Evolutionary conservation across 2,113 vertebrate species (phyloP).

Genomic region (Fregetta grallaria): DNA sequence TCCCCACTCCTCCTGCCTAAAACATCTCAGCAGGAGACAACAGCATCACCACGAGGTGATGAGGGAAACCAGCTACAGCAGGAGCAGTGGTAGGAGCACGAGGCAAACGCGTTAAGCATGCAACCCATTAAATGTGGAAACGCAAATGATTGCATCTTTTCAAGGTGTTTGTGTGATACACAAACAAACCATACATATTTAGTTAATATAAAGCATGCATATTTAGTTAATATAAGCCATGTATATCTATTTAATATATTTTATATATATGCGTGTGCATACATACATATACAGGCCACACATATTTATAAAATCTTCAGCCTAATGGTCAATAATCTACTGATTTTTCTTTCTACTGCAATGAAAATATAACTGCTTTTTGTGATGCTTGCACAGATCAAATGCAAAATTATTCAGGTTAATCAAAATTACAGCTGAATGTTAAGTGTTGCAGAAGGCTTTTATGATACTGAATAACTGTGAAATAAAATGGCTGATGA

Average conservation of each 20-base stretch:
- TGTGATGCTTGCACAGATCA: neutral
- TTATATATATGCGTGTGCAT: neutral
- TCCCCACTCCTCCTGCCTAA: neutral
- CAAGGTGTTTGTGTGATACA: no score
- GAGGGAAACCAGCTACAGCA: neutral
- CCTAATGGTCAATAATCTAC: neutral
- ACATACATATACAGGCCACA: neutral
- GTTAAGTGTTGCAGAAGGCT: neutral
- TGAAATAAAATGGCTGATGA: constrained; percentile 22
- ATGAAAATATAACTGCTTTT: neutral
- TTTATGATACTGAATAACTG: neutral
- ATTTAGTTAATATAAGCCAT: rapidly evolving
- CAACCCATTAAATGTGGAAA: neutral
- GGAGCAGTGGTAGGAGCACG: neutral
- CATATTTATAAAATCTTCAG: neutral
- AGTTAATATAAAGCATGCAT: neutral
- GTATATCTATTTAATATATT: neutral
- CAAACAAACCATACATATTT: neutral
- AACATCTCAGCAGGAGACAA: rapidly evolving
- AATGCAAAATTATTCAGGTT: constrained; percentile 42
- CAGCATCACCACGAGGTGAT: rapidly evolving
- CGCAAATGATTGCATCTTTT: neutral
- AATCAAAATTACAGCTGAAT: constrained; percentile 26
- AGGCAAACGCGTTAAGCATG: rapidly evolving
- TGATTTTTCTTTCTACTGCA: neutral